Conservation (phyloP, 1,140 invertebrate species). For the Branchinecta lynchi region DNA sequence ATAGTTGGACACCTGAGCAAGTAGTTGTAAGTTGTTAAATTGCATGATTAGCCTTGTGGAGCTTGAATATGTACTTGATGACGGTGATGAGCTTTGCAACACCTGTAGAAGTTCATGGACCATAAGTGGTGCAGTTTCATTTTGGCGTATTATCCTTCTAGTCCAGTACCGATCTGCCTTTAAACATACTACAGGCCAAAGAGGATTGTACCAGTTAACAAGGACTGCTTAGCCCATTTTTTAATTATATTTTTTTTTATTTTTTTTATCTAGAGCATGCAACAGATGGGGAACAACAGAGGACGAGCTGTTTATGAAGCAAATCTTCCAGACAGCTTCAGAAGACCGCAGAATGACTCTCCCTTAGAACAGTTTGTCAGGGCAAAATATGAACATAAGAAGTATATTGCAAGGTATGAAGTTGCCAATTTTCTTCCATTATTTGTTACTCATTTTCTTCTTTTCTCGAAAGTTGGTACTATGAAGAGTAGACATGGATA, state of each 20-base stretch:
- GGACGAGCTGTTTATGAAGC: conserved; percentile 94
- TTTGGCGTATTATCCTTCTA: no score
- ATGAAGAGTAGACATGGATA: neutral
- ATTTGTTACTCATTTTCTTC: neutral
- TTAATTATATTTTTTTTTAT: neutral
- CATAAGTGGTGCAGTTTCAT: no score
- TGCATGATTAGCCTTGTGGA: no score
- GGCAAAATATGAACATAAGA: conserved; percentile 95
- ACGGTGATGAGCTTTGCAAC: no score
- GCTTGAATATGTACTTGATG: no score
- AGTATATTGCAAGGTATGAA: conserved; percentile 62
- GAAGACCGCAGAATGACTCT: conserved; percentile 84
- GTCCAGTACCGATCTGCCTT: no score
- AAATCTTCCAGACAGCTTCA: conserved; percentile 83
- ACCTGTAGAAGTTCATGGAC: neutral
- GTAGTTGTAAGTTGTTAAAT: conserved; percentile 46
- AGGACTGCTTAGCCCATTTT: no score
- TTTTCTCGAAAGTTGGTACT: neutral
- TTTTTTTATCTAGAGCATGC: conserved; percentile 49
- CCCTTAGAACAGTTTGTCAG: conserved; percentile 86
- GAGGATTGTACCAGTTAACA: no score
- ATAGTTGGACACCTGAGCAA: conserved; percentile 97
- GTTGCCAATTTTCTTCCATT: neutral
- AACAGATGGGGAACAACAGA: conserved; percentile 95
- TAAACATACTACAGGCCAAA: no score